Conservation (phyloP, 1,140 invertebrate species). For the Anagrus nilaparvatae region DNA sequence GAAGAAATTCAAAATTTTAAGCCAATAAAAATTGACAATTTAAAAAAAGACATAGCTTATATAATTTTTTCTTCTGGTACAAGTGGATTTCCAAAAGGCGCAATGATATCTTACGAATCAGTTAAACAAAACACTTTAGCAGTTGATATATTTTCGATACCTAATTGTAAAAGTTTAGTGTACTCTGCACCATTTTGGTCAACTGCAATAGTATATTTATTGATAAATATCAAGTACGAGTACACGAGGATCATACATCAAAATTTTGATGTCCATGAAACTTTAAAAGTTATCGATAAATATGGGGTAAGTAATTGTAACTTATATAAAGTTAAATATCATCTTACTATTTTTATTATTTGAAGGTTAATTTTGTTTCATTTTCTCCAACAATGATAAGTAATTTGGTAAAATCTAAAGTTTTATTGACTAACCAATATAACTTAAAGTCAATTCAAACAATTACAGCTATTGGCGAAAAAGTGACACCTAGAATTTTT, state of each 20-base stretch:
- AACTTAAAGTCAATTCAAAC: no score
- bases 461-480: conserved; percentile 19
- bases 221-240: background rate
- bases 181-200: conserved; percentile 6
- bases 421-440: background rate
- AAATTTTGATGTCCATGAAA: conserved; percentile 9
- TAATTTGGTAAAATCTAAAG: no score
- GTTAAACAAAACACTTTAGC: conserved; percentile 3
- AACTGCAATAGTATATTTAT: background rate
- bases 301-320: conserved; percentile 12
- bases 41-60: background rate
- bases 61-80: conserved; percentile 10
- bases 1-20: conserved; percentile 4
- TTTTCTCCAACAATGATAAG: conserved; percentile 2
- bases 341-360: conserved; percentile 10
- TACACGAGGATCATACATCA: conserved; percentile 4
- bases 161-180: conserved; percentile 1
- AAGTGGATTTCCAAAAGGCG: conserved; percentile 1
- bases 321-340: conserved; percentile 6
- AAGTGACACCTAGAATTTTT: conserved; percentile 16
- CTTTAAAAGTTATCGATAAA: conserved; percentile 10
- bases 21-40: background rate
- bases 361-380: conserved; percentile 13
- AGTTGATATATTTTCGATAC: background rate
- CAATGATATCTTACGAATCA: conserved; percentile 3